These are phyloP conservation scores for Neogobius melanostomus DNA, from an alignment of 2,113 vertebrate species.

Conservation along the genomic window DNA sequence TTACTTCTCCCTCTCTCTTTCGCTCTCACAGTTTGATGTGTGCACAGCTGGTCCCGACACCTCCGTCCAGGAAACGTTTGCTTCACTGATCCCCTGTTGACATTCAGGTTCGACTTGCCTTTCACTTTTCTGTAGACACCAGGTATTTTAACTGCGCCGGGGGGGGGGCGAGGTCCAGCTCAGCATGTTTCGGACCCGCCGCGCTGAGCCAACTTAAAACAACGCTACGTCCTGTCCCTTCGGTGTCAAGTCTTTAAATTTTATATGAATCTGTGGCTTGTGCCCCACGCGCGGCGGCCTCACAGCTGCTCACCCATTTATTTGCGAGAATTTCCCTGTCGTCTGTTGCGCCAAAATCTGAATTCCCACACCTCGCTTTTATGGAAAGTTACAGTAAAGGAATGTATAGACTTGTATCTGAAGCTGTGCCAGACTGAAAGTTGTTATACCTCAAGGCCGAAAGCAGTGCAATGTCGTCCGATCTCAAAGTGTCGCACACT, in stretches of 20 bases:
- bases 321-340: slow-evolving; percentile 29
- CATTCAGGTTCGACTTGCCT: slow-evolving; percentile 53
- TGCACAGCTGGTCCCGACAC: slow-evolving; percentile 76
- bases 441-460: slow-evolving; percentile 25
- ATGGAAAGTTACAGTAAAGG: slow-evolving; percentile 53
- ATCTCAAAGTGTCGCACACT: slow-evolving; percentile 19
- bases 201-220: slow-evolving; percentile 49
- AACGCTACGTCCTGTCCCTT: slow-evolving; percentile 21
- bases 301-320: slow-evolving; percentile 58
- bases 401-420: slow-evolving; percentile 44
- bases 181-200: slow-evolving; percentile 50
- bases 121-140: slow-evolving; percentile 54
- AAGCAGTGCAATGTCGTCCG: slow-evolving; percentile 26
- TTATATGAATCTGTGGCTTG: slow-evolving; percentile 37
- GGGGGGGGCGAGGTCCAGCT: slow-evolving; percentile 52
- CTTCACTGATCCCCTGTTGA: slow-evolving; percentile 71
- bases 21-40: slow-evolving; percentile 55
- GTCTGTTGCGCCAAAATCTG: slow-evolving; percentile 51
- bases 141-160: slow-evolving; percentile 67
- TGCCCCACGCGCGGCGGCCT: slow-evolving; percentile 27
- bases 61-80: slow-evolving; percentile 68
- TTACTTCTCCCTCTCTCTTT: slow-evolving; percentile 8
- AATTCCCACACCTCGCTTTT: slow-evolving; percentile 54
- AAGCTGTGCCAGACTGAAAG: slow-evolving; percentile 39
- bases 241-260: slow-evolving; percentile 45